Conservation (phyloP, 2,888 invertebrate species). For the Hartigia nigra region DNA sequence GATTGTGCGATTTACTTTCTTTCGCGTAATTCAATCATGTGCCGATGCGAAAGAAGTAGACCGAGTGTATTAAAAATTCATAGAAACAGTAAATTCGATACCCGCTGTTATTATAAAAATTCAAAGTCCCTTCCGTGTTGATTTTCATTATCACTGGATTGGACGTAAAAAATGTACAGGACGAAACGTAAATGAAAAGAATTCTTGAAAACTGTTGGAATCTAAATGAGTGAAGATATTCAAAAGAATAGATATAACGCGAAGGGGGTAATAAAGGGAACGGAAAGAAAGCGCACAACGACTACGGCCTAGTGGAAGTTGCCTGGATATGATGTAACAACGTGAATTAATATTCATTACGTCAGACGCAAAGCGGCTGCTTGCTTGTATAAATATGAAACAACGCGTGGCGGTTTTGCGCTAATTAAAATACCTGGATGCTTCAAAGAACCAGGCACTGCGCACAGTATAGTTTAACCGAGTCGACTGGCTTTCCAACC, state of each 20-base stretch:
- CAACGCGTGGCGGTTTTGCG: constrained; percentile 44
- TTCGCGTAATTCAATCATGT: neutral
- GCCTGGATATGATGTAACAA: constrained; percentile 12
- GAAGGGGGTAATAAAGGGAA: constrained; percentile 22
- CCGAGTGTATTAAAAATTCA: neutral
- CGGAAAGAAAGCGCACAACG: constrained; percentile 24
- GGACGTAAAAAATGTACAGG: neutral
- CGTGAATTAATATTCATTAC: constrained; percentile 60
- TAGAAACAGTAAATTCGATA: neutral
- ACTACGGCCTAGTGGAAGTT: neutral
- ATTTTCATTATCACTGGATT: neutral
- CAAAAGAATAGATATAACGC: neutral
- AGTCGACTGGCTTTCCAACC: neutral
- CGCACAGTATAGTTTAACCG: neutral
- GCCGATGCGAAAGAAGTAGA: too few species aligned
- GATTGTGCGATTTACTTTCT: neutral
- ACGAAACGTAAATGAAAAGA: neutral
- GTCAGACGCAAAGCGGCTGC: constrained; percentile 40
- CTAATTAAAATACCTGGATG: constrained; percentile 58
- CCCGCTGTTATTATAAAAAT: neutral
- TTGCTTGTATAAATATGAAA: constrained; percentile 49
- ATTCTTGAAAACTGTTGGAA: neutral
- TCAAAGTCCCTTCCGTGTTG: neutral
- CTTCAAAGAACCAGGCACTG: constrained; percentile 9
- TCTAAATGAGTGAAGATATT: neutral